Evolutionary conservation across 1,140 invertebrate species (phyloP), one percentile per base, ranked within the genome.

Genomic region (Aphidius ervi): DNA sequence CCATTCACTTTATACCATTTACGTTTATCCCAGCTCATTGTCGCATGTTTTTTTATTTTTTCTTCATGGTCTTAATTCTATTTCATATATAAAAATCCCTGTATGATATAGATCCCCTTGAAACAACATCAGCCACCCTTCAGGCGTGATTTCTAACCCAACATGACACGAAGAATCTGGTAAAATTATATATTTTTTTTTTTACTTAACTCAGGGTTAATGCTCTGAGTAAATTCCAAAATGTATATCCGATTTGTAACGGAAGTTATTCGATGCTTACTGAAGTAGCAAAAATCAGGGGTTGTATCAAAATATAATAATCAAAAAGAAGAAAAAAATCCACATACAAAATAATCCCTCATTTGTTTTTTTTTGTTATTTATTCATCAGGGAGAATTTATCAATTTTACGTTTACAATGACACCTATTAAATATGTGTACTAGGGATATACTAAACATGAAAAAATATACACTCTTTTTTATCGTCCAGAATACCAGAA

Each of bases 321-420:
- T 31, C 2, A 31, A 2, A 3, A 31, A 31, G 46, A 6, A 9
- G 59, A 50, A 54, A 53, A 61, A 54, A 58, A 62, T 59, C 37
- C 63, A 65, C 68, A 31, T 4, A 31, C 23, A 31, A 31, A 3
- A 31, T 31, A 31, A 31, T 31, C 23, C 23, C 23, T 31, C 23
- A 4, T 31, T 31, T 31, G 1, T 31, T 3, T 16, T 16, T 16
- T 16, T 16, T 16, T 16, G 16, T 16, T 31, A 31, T 74, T 74
- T 73, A 76, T 76, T 72, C 72, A 70, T 67, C 59, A 60, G 56
- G 53, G 67, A 66, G 72, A 73, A 74, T 69, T 69, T 63, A 66
- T 61, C 68, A 69, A 75, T 75, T 76, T 74, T 71, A 66, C 69
- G 66, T 73, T 70, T 74, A 31, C 23, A 31, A 31, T 31, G 23